Evolutionary conservation across 2,113 vertebrate genomes (phyloP).

Genomic region (Poeciliopsis prolifica): DNA sequence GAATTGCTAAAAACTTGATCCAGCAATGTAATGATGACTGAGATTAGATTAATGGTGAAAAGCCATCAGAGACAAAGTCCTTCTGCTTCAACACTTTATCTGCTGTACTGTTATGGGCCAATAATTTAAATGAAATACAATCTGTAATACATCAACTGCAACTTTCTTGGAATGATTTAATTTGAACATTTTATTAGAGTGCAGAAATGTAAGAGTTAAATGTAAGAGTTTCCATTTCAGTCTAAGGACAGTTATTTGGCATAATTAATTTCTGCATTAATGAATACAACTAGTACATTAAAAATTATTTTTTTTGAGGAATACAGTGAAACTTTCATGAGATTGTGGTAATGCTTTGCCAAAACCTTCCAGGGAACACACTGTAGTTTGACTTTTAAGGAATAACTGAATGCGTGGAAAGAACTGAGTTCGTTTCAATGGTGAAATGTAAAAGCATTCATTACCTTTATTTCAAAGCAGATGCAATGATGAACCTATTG

Average conservation of each 20-base stretch:
- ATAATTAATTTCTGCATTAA: slow-evolving; percentile 66
- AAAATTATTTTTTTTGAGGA: slow-evolving; percentile 66
- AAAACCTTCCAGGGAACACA: slow-evolving; percentile 69
- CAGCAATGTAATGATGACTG: slow-evolving; percentile 7
- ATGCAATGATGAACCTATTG: slow-evolving; percentile 75
- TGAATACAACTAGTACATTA: slow-evolving; percentile 36
- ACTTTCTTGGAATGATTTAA: too few species aligned
- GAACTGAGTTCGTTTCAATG: slow-evolving; percentile 71
- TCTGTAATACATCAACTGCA: slow-evolving; percentile 2
- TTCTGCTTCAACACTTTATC: slow-evolving; percentile 36
- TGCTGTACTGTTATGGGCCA: slow-evolving; percentile 21
- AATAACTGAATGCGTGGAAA: slow-evolving; percentile 55
- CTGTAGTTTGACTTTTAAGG: slow-evolving; percentile 46
- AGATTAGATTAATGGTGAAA: slow-evolving; percentile 26
- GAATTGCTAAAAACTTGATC: slow-evolving; percentile 13
- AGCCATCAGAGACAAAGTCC: slow-evolving; percentile 23
- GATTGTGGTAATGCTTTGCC: slow-evolving; percentile 62
- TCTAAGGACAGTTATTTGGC: slow-evolving; percentile 57
- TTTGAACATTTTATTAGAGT: too few species aligned
- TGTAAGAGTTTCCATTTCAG: background rate
- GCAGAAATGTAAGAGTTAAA: background rate
- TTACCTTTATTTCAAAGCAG: slow-evolving; percentile 75
- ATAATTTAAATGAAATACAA: too few species aligned
- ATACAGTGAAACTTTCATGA: slow-evolving; percentile 75
- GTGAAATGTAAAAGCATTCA: slow-evolving; percentile 70